These are phyloP conservation scores for Corvus moneduloides DNA, from an alignment of 2,113 vertebrate species.

Conservation along the genomic window DNA sequence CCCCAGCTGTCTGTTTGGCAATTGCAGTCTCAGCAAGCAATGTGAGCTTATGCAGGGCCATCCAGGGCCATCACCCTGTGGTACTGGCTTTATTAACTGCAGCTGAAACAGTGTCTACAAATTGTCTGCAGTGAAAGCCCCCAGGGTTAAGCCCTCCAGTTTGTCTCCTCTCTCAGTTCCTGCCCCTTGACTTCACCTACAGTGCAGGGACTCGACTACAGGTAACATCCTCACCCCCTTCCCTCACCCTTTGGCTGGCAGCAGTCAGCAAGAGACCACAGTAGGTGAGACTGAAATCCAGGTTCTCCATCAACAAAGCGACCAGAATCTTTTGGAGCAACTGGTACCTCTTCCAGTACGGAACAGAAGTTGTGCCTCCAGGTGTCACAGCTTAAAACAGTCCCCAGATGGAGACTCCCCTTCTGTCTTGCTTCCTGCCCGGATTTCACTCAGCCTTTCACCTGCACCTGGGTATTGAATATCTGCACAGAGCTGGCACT, in stretches of 20 bases:
- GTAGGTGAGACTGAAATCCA: background rate
- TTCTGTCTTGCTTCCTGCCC: background rate
- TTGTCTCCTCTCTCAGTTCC: background rate
- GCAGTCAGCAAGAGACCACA: background rate
- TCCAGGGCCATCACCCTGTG: background rate
- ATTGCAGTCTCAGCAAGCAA: background rate
- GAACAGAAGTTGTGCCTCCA: background rate
- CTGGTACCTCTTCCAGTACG: background rate
- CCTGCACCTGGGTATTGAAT: background rate
- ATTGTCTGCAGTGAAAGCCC: background rate
- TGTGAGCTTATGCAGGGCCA: background rate
- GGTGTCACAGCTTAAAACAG: background rate
- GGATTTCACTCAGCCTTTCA: background rate
- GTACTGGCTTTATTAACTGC: background rate
- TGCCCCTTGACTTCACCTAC: background rate
- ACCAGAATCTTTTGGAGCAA: background rate
- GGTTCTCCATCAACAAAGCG: background rate
- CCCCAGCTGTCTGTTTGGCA: background rate
- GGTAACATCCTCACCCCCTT: background rate
- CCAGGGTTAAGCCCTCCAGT: background rate
- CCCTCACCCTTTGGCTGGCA: accelerated
- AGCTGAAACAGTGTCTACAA: background rate
- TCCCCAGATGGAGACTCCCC: background rate
- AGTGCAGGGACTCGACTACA: background rate
- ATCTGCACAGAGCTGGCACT: background rate